These are phyloP conservation scores for Sphaerophoria rueppellii DNA, from an alignment of 2,888 invertebrate genomes.

Conservation along the genomic window DNA sequence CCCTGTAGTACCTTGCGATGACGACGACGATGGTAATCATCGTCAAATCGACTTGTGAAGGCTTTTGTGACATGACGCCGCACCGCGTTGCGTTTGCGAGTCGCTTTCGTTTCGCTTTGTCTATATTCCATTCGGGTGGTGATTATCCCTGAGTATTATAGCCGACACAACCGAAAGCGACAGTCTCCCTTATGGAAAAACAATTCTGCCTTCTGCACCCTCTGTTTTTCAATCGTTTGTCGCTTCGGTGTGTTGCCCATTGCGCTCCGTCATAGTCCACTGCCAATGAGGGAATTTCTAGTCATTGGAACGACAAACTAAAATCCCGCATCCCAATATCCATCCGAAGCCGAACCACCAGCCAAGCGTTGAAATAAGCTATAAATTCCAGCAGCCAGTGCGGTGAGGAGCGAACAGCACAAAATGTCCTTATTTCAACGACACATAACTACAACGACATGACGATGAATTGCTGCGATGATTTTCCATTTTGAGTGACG, in stretches of 20 bases:
- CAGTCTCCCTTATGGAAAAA: conserved; percentile 51
- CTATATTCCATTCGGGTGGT: conserved; percentile 44
- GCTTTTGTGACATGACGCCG: conserved; percentile 57
- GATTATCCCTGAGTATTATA: conserved; percentile 73
- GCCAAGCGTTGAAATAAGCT: conserved; percentile 53
- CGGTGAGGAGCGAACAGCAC: conserved; percentile 24
- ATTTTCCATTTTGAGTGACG: conserved; percentile 74
- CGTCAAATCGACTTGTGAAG: conserved; percentile 70
- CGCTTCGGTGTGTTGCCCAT: conserved; percentile 1
- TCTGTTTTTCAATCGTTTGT: too few relatives aligned
- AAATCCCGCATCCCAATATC: conserved; percentile 44
- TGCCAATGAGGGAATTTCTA: conserved; percentile 52
- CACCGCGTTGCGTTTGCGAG: conserved; percentile 6
- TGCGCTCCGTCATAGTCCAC: conserved; percentile 10
- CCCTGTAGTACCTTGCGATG: conserved; percentile 1
- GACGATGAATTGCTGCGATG: conserved; percentile 74
- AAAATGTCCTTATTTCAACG: conserved; percentile 44
- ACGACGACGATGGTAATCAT: conserved; percentile 61
- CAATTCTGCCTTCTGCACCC: conserved; percentile 25
- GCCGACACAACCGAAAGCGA: conserved; percentile 42
- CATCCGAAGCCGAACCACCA: conserved; percentile 11
- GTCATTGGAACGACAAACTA: conserved; percentile 69
- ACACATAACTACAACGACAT: conserved; percentile 45
- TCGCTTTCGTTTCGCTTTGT: not conserved
- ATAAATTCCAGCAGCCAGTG: conserved; percentile 65